Evolutionary conservation across 2,113 vertebrate species (phyloP).

Genomic region (Agapornis roseicollis): DNA sequence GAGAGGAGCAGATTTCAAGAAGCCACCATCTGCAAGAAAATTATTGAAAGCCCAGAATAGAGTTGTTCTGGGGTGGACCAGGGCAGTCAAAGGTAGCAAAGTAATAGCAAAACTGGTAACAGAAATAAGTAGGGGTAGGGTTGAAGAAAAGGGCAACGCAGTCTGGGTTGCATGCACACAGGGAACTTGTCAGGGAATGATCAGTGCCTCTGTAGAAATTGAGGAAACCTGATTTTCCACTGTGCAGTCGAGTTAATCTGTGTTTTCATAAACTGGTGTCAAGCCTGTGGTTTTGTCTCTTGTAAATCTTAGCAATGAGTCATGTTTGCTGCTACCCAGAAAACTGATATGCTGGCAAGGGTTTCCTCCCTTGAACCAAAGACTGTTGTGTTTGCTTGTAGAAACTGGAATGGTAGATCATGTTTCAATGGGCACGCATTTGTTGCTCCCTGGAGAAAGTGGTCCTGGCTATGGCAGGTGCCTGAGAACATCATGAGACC

Average conservation of each 20-base stretch:
- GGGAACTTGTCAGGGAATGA: neutral
- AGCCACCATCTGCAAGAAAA: neutral
- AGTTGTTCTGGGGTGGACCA: neutral
- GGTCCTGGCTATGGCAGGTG: neutral
- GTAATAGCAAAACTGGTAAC: neutral
- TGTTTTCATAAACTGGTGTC: neutral
- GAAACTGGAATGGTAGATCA: neutral
- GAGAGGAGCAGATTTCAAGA: neutral
- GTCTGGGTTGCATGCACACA: neutral
- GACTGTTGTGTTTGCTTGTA: neutral
- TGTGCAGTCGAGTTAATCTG: neutral
- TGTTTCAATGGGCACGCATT: neutral
- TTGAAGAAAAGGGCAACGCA: neutral
- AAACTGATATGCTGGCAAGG: neutral
- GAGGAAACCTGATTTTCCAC: neutral
- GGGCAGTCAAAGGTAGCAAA: neutral
- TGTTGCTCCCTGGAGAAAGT: neutral
- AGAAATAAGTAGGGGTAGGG: neutral
- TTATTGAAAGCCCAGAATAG: fast-evolving
- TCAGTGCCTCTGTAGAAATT: neutral
- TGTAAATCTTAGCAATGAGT: neutral
- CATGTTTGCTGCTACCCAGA: neutral
- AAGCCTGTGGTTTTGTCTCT: neutral
- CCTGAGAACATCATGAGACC: neutral
- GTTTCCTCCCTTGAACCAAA: neutral